Evolutionary conservation across 2,888 invertebrate genomes (phyloP).

Genomic region (Dolichomitus sp.): DNA sequence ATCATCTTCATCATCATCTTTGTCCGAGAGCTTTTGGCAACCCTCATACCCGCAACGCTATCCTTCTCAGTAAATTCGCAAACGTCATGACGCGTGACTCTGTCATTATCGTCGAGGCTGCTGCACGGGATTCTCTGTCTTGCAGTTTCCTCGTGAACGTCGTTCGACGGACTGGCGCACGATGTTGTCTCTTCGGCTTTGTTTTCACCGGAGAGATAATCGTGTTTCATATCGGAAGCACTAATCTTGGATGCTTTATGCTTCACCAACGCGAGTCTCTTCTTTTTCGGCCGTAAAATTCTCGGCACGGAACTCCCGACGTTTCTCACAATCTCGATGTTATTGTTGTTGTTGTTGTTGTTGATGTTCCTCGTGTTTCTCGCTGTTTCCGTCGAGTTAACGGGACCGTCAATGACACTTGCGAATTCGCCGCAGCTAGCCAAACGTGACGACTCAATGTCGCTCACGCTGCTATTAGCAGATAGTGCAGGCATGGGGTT

Average conservation of each 20-base stretch:
- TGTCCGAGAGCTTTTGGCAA: conserved; percentile 84
- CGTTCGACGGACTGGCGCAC: conserved; percentile 6
- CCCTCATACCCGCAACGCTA: conserved; percentile 85
- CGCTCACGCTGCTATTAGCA: conserved; percentile 83
- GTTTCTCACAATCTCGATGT: conserved; percentile 55
- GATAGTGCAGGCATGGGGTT: conserved; percentile 88
- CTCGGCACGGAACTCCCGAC: conserved; percentile 41
- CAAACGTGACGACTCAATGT: conserved; percentile 75
- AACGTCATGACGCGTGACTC: conserved; percentile 63
- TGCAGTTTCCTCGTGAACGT: conserved; percentile 27
- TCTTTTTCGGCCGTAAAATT: conserved; percentile 58
- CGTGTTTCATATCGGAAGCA: conserved; percentile 22
- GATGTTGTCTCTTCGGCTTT: conserved; percentile 14
- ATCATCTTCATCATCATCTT: conserved; percentile 47
- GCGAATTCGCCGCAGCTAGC: conserved; percentile 82
- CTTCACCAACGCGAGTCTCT: conserved; percentile 69
- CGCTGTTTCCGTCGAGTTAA: conserved; percentile 12
- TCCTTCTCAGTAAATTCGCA: conserved; percentile 83
- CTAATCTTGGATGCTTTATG: conserved; percentile 65
- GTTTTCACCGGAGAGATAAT: conserved; percentile 54
- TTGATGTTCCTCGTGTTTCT: conserved; percentile 23
- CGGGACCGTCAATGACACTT: conserved; percentile 61
- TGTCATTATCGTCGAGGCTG: not conserved
- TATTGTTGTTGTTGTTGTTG: conserved; percentile 65
- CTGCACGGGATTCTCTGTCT: conserved; percentile 54